Evolutionary conservation across 2,113 vertebrate species (phyloP).

Genomic region (Melanerpes aurifrons): DNA sequence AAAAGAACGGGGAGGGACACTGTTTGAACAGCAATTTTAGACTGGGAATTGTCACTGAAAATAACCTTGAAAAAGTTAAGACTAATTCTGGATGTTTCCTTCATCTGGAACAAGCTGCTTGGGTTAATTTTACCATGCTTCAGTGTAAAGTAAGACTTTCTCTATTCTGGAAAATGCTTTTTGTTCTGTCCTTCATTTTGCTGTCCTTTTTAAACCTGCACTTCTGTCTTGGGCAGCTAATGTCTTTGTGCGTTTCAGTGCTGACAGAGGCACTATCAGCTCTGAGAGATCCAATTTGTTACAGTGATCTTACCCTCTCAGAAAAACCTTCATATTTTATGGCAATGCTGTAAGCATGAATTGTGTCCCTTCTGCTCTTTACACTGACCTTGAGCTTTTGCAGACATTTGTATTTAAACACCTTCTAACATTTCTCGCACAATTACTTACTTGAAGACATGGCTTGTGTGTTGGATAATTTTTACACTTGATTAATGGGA

Average conservation of each 20-base stretch:
- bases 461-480: background rate
- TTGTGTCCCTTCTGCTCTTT: background rate
- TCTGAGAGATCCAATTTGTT: background rate
- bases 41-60: background rate
- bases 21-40: background rate
- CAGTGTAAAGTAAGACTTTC: background rate
- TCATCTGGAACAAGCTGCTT: background rate
- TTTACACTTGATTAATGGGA: background rate
- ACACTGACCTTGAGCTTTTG: background rate
- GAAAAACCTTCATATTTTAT: background rate
- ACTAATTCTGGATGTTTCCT: background rate
- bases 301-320: background rate
- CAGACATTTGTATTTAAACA: background rate
- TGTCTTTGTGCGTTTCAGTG: background rate
- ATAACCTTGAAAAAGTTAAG: background rate
- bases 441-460: rapidly evolving
- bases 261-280: background rate
- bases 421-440: background rate
- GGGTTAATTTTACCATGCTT: background rate
- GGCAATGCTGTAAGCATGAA: background rate
- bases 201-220: background rate
- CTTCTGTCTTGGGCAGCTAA: background rate
- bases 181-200: background rate
- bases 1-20: background rate
- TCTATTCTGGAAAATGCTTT: background rate